phyloP scores from a whole-genome alignment of 1,140 invertebrate species.

The Lysiphlebus fabarum region DNA sequence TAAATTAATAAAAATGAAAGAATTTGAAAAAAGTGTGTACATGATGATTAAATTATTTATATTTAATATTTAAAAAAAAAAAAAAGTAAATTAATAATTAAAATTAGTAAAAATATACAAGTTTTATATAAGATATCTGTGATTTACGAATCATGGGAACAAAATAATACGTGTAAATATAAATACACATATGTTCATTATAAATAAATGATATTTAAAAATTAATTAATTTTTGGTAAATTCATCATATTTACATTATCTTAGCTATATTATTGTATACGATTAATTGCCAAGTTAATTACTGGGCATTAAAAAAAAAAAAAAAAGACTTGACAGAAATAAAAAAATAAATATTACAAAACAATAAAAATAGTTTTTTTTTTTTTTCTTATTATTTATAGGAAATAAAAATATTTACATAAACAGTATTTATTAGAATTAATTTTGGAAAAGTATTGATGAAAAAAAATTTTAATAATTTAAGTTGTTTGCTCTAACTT shows the following conservation, averaged over 20 bases:
- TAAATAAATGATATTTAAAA: slow-evolving; percentile 15
- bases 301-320: slow-evolving; percentile 5
- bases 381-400: slow-evolving; percentile 16
- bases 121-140: slow-evolving; percentile 1
- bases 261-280: slow-evolving; percentile 57
- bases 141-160: slow-evolving; percentile 5
- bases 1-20: background rate
- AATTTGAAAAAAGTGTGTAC: slow-evolving; percentile 1
- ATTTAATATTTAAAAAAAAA: slow-evolving; percentile 10
- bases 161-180: background rate
- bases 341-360: slow-evolving; percentile 9
- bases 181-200: too few species aligned
- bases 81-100: background rate
- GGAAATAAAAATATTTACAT: slow-evolving; percentile 30
- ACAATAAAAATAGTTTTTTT: slow-evolving; percentile 28
- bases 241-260: slow-evolving; percentile 52
- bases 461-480: slow-evolving; percentile 18
- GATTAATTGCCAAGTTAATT: slow-evolving; percentile 50
- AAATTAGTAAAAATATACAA: too few species aligned
- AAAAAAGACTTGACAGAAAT: slow-evolving; percentile 9
- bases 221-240: slow-evolving; percentile 39
- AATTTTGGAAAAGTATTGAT: slow-evolving; percentile 53
- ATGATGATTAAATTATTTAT: background rate
- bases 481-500: slow-evolving; percentile 28
- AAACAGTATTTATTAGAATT: slow-evolving; percentile 55